Evolutionary conservation across 2,888 invertebrate genomes (phyloP).

Genomic region (Magallana nippona): DNA sequence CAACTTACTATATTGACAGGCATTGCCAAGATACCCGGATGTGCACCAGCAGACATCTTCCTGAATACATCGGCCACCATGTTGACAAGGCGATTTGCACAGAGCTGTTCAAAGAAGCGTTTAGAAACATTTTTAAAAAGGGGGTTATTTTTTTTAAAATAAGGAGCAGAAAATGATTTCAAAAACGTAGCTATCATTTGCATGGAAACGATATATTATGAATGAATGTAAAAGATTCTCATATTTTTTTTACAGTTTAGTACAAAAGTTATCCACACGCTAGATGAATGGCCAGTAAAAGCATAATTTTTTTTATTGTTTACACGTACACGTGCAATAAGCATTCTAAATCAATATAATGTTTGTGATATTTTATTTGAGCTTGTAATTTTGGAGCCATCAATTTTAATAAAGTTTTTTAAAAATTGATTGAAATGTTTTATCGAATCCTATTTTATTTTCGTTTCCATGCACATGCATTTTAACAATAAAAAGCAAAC

Average conservation of each 20-base stretch:
- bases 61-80: conserved; percentile 91
- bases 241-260: no score
- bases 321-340: no score
- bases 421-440: not conserved
- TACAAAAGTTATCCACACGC: no score
- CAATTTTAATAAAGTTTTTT: no score
- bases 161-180: not conserved
- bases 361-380: no score
- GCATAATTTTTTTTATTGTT: no score
- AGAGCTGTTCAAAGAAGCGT: conserved; percentile 83
- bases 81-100: conserved; percentile 89
- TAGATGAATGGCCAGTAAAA: no score
- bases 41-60: conserved; percentile 85
- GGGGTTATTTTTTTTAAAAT: not conserved
- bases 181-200: not conserved
- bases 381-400: no score
- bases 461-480: not conserved
- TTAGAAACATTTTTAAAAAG: not conserved
- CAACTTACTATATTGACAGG: conserved; percentile 73
- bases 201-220: not conserved
- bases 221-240: not conserved
- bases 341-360: no score
- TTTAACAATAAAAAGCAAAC: not conserved
- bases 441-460: not conserved
- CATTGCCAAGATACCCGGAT: conserved; percentile 72